phyloP scores from a whole-genome alignment of 2,888 invertebrate species.

The Aspidiotus destructor region DNA sequence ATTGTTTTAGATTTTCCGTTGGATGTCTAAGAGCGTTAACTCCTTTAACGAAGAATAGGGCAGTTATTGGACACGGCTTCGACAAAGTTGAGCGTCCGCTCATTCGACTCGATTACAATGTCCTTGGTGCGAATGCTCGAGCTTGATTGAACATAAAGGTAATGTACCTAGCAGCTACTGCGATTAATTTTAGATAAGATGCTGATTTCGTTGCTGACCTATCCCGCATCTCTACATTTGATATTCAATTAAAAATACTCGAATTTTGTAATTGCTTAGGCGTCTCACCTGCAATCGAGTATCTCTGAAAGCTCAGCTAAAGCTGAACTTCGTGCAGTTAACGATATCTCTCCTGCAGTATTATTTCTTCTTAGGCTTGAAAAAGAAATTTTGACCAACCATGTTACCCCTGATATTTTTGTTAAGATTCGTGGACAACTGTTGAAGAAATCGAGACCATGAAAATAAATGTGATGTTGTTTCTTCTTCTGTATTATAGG shows the following conservation, averaged over 20 bases:
- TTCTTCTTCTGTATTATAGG: no score
- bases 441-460: no score
- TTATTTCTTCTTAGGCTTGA: no score
- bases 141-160: slow-evolving; percentile 2
- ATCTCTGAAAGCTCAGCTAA: no score
- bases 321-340: no score
- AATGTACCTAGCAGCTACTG: not conserved
- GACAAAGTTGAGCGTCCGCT: not conserved
- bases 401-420: no score
- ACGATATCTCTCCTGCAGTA: no score
- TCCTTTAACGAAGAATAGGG: not conserved
- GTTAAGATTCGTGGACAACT: no score
- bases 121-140: not conserved
- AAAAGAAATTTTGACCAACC: no score
- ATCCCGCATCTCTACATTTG: not conserved
- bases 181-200: not conserved
- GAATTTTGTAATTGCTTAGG: not conserved
- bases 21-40: not conserved
- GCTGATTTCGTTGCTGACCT: no score
- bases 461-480: no score
- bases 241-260: not conserved
- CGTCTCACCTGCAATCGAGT: no score
- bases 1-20: not conserved
- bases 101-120: not conserved
- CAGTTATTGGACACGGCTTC: not conserved